Evolutionary conservation across 2,888 invertebrate species (phyloP).

Genomic region (Agrotis puta): DNA sequence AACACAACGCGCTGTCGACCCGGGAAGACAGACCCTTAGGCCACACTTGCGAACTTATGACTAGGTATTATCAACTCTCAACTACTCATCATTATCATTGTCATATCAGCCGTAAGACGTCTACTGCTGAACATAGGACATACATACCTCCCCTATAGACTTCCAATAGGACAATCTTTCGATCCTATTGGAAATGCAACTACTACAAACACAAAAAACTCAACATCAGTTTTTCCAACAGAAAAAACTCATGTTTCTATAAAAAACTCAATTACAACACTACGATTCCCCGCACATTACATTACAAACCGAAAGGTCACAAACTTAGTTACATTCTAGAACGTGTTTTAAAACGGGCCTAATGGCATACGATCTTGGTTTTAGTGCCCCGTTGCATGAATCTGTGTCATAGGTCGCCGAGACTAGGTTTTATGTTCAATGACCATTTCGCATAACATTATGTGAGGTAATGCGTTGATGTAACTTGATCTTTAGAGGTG

Average conservation of each 20-base stretch:
- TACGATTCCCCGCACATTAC: conserved; percentile 46
- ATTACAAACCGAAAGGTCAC: conserved; percentile 59
- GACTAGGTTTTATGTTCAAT: conserved; percentile 73
- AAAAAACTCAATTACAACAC: conserved; percentile 63
- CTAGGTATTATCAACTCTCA: too few relatives aligned
- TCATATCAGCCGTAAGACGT: not conserved
- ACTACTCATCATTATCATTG: too few relatives aligned
- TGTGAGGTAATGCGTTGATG: conserved; percentile 61
- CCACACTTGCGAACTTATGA: too few relatives aligned
- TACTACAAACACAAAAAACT: too few relatives aligned
- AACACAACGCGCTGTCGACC: too few relatives aligned
- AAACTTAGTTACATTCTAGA: conserved; percentile 63
- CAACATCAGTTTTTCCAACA: too few relatives aligned
- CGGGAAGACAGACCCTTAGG: too few relatives aligned
- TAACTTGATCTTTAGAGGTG: conserved; percentile 63
- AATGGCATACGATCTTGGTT: conserved; percentile 59
- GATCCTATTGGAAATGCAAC: too few relatives aligned
- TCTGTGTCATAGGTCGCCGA: conserved; percentile 69
- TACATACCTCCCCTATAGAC: not conserved
- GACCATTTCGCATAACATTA: conserved; percentile 74
- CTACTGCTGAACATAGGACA: not conserved
- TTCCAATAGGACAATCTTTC: too few relatives aligned
- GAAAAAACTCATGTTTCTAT: not conserved
- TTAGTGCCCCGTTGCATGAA: conserved; percentile 66
- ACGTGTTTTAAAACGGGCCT: conserved; percentile 66